phyloP scores from a whole-genome alignment of 2,797 vertebrate species.

The Limosa lapponica region DNA sequence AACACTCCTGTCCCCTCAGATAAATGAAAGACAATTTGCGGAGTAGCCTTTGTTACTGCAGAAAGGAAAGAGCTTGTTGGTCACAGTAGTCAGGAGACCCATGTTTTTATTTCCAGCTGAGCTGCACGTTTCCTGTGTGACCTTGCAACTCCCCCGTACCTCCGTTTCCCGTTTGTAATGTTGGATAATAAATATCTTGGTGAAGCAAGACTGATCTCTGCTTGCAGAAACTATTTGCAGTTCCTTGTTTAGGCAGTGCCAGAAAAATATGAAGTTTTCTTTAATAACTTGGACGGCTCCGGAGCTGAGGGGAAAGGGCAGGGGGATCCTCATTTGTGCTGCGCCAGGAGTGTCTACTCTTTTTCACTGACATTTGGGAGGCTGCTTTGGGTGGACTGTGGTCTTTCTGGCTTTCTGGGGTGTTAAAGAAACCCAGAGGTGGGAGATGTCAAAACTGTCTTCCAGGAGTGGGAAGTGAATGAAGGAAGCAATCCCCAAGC shows the following conservation, averaged over 20 bases:
- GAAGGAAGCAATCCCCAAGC: not conserved
- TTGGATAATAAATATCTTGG: not conserved
- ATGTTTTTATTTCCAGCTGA: constrained; percentile 34
- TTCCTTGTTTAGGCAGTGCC: not conserved
- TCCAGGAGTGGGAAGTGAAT: not conserved
- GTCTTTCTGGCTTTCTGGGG: not conserved
- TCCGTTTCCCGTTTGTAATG: constrained; percentile 26
- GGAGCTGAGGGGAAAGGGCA: not conserved
- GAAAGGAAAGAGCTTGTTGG: constrained; percentile 13
- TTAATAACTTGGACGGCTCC: not conserved
- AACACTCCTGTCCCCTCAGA: not conserved
- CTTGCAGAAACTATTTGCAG: not conserved
- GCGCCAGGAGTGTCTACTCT: rapidly evolving
- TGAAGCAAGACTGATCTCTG: not conserved
- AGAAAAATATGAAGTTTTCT: not conserved
- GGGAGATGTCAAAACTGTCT: not conserved
- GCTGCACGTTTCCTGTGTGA: constrained; percentile 13
- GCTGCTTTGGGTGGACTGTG: not conserved
- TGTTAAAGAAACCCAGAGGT: not conserved
- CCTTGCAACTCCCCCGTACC: constrained; percentile 9
- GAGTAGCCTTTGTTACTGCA: not conserved
- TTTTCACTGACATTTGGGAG: not conserved
- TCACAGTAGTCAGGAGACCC: not conserved
- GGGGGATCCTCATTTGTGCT: not conserved
- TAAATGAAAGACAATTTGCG: not conserved